Evolutionary conservation across 2,888 invertebrate genomes (phyloP).

Genomic region (Euclidia mi): DNA sequence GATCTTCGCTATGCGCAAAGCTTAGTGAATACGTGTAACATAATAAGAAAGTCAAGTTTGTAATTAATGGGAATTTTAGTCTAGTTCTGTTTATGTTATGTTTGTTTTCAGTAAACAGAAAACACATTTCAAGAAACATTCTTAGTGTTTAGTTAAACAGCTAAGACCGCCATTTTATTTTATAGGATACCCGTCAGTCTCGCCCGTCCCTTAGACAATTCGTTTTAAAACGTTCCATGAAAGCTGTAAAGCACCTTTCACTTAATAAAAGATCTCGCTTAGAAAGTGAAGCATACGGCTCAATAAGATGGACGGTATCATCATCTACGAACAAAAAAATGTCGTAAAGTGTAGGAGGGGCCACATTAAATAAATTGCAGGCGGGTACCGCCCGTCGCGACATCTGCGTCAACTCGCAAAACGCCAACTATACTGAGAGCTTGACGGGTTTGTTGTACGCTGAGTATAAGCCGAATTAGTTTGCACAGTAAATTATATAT

Average conservation of each 20-base stretch:
- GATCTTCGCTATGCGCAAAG: no score
- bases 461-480: constrained; percentile 28
- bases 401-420: constrained; percentile 73
- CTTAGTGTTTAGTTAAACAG: neutral
- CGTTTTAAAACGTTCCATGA: constrained; percentile 61
- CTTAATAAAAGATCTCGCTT: constrained; percentile 84
- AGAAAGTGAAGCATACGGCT: constrained; percentile 83
- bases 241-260: constrained; percentile 78
- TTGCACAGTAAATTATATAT: no score
- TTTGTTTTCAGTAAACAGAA: no score
- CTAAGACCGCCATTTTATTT: neutral
- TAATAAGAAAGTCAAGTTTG: no score
- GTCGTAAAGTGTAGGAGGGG: constrained; percentile 81
- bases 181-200: no score
- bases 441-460: constrained; percentile 35
- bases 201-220: constrained; percentile 48
- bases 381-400: constrained; percentile 73
- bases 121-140: no score
- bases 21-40: no score
- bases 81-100: no score
- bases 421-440: constrained; percentile 55
- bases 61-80: no score
- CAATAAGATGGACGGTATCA: constrained; percentile 84
- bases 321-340: constrained; percentile 77
- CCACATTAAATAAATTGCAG: constrained; percentile 86